A percentile compares a stretch with the other conserved stretches of the same genome.
Conservation (phyloP, 2,113 vertebrate species). For the Mionectes macconnelli region DNA sequence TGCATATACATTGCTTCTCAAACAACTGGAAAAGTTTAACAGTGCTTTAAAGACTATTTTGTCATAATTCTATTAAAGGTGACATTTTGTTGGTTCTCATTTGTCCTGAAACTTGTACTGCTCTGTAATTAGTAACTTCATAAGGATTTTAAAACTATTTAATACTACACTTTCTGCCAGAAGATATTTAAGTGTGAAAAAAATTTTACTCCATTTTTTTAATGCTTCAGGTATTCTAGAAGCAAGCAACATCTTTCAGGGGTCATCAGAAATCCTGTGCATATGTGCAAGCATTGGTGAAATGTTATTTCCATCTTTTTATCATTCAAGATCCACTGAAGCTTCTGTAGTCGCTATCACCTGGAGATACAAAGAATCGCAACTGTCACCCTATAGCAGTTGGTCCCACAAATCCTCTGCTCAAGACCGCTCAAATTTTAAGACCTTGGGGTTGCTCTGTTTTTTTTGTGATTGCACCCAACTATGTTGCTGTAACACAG, state of each 20-base stretch:
- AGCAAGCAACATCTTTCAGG: not conserved
- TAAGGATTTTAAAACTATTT: not conserved
- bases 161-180: not conserved
- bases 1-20: not conserved
- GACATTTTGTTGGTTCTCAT: not conserved
- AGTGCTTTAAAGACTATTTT: slow-evolving; percentile 18
- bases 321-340: not conserved
- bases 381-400: not conserved
- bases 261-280: not conserved
- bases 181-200: not conserved
- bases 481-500: not conserved
- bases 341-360: not conserved
- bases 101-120: not conserved
- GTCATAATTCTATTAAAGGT: slow-evolving; percentile 28
- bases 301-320: not conserved
- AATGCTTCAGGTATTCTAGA: not conserved
- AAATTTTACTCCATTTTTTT: not conserved
- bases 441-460: not conserved
- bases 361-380: not conserved
- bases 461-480: not conserved
- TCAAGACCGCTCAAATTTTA: not conserved
- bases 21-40: not conserved
- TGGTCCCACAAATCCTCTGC: not conserved
- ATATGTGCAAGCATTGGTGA: not conserved
- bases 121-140: not conserved